A percentile compares a stretch with the other conserved stretches of the same genome.
Conservation (phyloP, 1,140 invertebrate genomes). For the Drosophila kikkawai region DNA sequence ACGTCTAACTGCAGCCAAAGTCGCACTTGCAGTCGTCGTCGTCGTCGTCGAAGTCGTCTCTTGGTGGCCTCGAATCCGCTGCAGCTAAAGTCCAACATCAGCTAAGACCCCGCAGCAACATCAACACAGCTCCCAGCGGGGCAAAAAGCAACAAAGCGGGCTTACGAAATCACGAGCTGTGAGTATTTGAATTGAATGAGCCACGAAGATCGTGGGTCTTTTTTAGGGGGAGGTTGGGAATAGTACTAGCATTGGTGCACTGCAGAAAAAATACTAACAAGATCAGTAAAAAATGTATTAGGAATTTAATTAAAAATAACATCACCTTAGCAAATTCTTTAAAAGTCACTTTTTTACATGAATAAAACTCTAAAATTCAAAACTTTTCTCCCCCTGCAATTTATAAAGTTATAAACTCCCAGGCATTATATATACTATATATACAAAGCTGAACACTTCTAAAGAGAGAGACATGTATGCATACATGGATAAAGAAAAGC, state of each 20-base stretch:
- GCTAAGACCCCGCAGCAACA: slow-evolving; percentile 24
- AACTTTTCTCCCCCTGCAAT: slow-evolving; percentile 10
- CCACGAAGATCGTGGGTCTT: slow-evolving; percentile 40
- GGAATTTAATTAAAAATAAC: too few species aligned
- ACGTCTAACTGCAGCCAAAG: slow-evolving; percentile 74
- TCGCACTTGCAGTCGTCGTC: slow-evolving; percentile 68
- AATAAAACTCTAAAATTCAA: background rate
- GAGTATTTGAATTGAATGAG: slow-evolving; percentile 80
- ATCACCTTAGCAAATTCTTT: too few species aligned
- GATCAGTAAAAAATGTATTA: too few species aligned
- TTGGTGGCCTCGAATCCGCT: slow-evolving; percentile 78
- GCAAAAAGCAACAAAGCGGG: slow-evolving; percentile 54
- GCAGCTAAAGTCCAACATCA: slow-evolving; percentile 48
- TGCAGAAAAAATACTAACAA: background rate
- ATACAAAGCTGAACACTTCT: slow-evolving; percentile 8
- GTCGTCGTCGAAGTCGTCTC: slow-evolving; percentile 44
- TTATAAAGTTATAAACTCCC: slow-evolving; percentile 43
- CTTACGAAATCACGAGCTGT: slow-evolving; percentile 80
- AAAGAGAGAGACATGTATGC: background rate
- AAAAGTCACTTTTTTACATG: too few species aligned
- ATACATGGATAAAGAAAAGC: slow-evolving; percentile 17
- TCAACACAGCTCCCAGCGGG: slow-evolving; percentile 39
- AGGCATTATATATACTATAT: slow-evolving; percentile 8
- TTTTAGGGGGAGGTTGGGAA: slow-evolving; percentile 47
- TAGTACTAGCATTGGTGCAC: slow-evolving; percentile 13